Conservation (phyloP, 1,140 invertebrate species). For the Schlechtendalia chinensis region DNA sequence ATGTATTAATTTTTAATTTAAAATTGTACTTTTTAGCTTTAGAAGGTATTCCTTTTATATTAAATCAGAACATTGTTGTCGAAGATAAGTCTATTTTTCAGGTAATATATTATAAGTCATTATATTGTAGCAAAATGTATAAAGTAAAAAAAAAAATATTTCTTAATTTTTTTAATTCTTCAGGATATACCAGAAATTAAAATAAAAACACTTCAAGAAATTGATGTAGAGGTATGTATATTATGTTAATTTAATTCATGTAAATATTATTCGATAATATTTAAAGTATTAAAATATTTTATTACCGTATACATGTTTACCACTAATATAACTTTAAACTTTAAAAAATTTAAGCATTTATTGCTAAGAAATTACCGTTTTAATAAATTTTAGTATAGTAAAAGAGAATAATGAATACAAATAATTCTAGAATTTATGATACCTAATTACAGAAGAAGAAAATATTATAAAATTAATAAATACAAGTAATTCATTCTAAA, state of each 20-base stretch:
- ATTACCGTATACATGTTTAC: not conserved
- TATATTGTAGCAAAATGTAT: not conserved
- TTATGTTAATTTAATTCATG: not conserved
- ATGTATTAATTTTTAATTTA: not conserved
- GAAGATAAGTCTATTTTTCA: slow-evolving; percentile 25
- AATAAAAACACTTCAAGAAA: slow-evolving; percentile 26
- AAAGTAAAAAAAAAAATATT: not conserved
- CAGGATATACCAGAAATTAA: slow-evolving; percentile 40
- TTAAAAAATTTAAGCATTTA: no score
- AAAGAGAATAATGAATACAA: no score
- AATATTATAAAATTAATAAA: no score
- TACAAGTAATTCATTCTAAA: no score
- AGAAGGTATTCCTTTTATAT: slow-evolving; percentile 53
- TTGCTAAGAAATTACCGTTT: no score
- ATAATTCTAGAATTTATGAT: no score
- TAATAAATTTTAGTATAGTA: no score
- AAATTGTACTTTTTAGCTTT: slow-evolving; percentile 49
- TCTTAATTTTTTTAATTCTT: slow-evolving; percentile 28
- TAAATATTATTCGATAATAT: not conserved
- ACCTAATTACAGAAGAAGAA: no score
- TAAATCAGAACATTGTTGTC: slow-evolving; percentile 51
- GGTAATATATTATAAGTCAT: slow-evolving; percentile 9
- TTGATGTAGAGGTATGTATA: slow-evolving; percentile 41
- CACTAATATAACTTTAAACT: not conserved
- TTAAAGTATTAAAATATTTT: not conserved